Base-by-base conservation (phyloP, 2,797 vertebrate genomes). In the Leucoraja ocellata region DNA sequence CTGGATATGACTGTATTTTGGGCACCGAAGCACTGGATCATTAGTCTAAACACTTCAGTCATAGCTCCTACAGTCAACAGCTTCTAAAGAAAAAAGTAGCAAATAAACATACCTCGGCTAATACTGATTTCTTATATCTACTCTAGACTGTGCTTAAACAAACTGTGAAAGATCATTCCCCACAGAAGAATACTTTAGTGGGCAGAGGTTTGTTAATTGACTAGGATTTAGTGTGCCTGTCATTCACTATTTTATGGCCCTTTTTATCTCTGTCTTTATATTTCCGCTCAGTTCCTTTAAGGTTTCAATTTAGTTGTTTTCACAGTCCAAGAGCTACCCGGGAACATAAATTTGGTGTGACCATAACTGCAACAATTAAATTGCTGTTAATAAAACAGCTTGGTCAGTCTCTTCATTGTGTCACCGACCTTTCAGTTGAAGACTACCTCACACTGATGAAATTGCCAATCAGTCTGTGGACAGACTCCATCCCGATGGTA, bases 301-400 rank as follows among this genome's bases (percentile, higher is more conserved):
- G 84, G 84, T 88, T 88, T 88, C 61, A 88, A 68, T 88, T 68
- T 88, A 36, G 84, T 68, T 88, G 84, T 88, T 88, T 88, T 88
- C 84, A 88, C 84, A 88, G 84, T 16, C 28, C 61, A 65, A 88
- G 84, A 88, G 61, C n/a, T 88, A 88, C 14, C 63, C 84, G 18
- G 61, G 83, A 14, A 88, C 65, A 88, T 88, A 88, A 88, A 88
- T 68, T 88, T 16, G 84, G 84, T 88, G 84, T 88, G 84, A 88
- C 84, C 84, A 7, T 88, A 88, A 88, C 84, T 88, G 84, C 84
- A 88, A 63, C 61, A 88, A 88, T 88, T 88, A 68, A 88, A 88
- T 88, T 68, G n/a, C 84, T 88, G 84, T 88, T 88, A 88, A 88
- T 88, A 88, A 88, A 88, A 88, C 84, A 88, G 84, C n/a, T 68